Conservation (phyloP, 2,113 vertebrate species). For the Otus sunia region DNA sequence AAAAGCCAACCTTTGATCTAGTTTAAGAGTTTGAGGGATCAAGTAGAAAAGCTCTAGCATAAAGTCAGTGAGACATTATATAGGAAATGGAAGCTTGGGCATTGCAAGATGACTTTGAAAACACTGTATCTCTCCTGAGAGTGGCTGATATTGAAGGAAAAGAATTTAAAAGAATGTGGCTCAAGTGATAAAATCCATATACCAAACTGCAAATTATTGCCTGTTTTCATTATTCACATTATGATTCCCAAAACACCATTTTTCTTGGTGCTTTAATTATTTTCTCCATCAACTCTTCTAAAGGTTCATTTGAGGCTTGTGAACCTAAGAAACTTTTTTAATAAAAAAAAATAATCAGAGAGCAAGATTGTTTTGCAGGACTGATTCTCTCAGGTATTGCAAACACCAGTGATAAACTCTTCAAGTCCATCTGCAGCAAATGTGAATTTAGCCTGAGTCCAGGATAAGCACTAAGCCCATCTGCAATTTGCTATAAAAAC, state of each 20-base stretch:
- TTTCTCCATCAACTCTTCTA: slow-evolving; percentile 10
- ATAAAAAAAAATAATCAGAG: neutral
- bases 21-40: neutral
- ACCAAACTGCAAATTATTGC: slow-evolving; percentile 27
- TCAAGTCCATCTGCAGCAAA: neutral
- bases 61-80: neutral
- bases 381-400: slow-evolving; percentile 37
- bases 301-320: slow-evolving; percentile 27
- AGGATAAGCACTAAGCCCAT: neutral
- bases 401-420: neutral
- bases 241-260: slow-evolving; percentile 4
- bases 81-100: neutral
- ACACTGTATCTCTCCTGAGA: neutral
- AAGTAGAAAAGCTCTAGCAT: neutral
- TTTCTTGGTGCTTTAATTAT: slow-evolving; percentile 54
- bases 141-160: neutral
- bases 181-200: slow-evolving; percentile 31
- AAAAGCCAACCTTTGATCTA: neutral
- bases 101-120: neutral
- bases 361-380: neutral
- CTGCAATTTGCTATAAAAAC: neutral
- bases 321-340: slow-evolving; percentile 18
- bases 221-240: slow-evolving; percentile 31
- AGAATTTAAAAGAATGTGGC: neutral
- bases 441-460: neutral